Conservation (phyloP, 2,888 invertebrate genomes). For the Dynastes tityus region DNA sequence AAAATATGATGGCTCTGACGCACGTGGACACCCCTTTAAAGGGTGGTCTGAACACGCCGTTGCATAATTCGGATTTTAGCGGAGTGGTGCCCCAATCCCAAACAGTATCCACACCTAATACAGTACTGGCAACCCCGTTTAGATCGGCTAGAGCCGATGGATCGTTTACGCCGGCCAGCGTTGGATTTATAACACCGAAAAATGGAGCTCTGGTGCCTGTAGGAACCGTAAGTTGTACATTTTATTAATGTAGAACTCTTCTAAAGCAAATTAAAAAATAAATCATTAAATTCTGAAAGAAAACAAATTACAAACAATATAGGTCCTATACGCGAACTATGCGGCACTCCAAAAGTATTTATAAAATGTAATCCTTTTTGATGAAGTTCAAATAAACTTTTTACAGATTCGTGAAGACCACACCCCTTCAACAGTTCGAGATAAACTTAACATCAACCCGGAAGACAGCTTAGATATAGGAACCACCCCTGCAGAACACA, state of each 20-base stretch:
- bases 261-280: no score
- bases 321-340: no score
- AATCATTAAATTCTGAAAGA: no score
- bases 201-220: conserved; percentile 71
- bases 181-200: conserved; percentile 75
- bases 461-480: conserved; percentile 84
- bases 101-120: conserved; percentile 88
- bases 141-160: conserved; percentile 80
- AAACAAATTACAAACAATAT: no score
- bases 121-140: conserved; percentile 91
- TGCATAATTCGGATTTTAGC: conserved; percentile 91
- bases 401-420: conserved; percentile 59
- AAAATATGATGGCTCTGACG: conserved; percentile 98
- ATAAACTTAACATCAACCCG: conserved; percentile 95
- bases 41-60: conserved; percentile 95
- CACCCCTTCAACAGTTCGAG: conserved; percentile 87
- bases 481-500: conserved; percentile 80
- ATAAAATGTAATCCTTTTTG: no score
- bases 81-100: conserved; percentile 85
- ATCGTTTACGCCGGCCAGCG: conserved; percentile 76
- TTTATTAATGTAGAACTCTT: background rate
- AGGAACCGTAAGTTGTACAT: conserved; percentile 56
- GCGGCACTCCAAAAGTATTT: no score
- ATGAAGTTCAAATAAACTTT: background rate
- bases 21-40: conserved; percentile 98